A percentile compares a stretch with the other conserved stretches of the same genome.
These are phyloP conservation scores for Bombyx mandarina DNA, from an alignment of 1,140 invertebrate species.

Conservation along the genomic window DNA sequence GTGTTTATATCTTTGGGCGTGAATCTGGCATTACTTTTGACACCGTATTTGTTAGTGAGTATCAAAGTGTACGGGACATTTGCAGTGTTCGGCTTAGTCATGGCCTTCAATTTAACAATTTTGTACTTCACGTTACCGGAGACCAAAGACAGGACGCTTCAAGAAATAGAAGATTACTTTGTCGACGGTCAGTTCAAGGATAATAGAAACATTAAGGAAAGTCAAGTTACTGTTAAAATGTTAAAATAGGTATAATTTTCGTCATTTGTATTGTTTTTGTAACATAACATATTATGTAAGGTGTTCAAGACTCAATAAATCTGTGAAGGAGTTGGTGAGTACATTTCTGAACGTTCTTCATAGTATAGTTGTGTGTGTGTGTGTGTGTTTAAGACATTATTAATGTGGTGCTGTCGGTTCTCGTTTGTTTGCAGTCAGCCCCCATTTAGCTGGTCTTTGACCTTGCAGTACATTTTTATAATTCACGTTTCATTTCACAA, in stretches of 20 bases:
- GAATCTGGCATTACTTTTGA: conserved; percentile 32
- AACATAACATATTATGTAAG: too few species aligned
- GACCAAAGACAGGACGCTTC: conserved; percentile 45
- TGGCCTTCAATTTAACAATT: conserved; percentile 20
- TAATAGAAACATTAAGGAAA: conserved; percentile 4
- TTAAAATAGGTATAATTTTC: not conserved
- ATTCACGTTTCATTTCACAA: too few species aligned
- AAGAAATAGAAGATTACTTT: conserved; percentile 50
- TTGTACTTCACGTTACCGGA: conserved; percentile 43
- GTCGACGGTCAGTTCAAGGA: conserved; percentile 30
- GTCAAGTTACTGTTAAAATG: conserved; percentile 9
- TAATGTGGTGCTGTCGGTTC: too few species aligned
- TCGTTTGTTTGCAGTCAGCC: too few species aligned
- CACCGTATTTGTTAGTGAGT: conserved; percentile 34
- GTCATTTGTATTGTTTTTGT: too few species aligned
- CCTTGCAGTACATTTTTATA: too few species aligned
- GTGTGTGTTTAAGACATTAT: too few species aligned
- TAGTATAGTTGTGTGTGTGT: too few species aligned
- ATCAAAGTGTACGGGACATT: conserved; percentile 44
- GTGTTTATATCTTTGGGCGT: conserved; percentile 27
- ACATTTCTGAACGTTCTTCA: too few species aligned
- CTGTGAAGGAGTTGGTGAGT: too few species aligned
- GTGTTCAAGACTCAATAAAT: too few species aligned
- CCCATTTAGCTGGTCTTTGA: too few species aligned
- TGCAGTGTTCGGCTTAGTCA: conserved; percentile 28